Evolutionary conservation across 1,140 invertebrate species (phyloP).

Genomic region (Fopius arisanus): DNA sequence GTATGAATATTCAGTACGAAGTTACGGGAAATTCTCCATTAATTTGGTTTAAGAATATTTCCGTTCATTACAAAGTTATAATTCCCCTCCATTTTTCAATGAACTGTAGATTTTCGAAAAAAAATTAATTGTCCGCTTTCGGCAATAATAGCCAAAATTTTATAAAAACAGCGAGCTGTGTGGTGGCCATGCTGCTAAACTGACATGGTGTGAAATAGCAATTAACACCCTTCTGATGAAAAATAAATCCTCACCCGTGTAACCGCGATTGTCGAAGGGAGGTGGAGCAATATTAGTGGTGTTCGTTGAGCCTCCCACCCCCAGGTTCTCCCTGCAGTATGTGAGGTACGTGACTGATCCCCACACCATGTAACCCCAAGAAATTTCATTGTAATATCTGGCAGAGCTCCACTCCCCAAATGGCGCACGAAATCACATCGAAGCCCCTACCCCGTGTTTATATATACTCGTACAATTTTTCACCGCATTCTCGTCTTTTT

Average conservation of each 20-base stretch:
- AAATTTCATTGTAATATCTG: conserved; percentile 18
- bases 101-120: no score
- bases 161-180: no score
- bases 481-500: background rate
- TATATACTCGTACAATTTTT: background rate
- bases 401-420: conserved; percentile 4
- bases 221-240: conserved; percentile 6
- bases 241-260: background rate
- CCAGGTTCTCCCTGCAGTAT: background rate
- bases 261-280: conserved; percentile 7
- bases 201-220: background rate
- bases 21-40: no score
- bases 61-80: no score
- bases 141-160: no score
- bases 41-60: no score
- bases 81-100: no score
- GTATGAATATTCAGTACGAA: no score
- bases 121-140: no score
- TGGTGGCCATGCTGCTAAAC: background rate
- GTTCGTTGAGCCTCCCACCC: background rate
- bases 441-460: conserved; percentile 1
- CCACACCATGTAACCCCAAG: background rate
- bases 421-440: conserved; percentile 10
- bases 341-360: conserved; percentile 9
- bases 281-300: background rate